Evolutionary conservation across 2,888 invertebrate genomes (phyloP).

Genomic region (Dichetophora obliterata): DNA sequence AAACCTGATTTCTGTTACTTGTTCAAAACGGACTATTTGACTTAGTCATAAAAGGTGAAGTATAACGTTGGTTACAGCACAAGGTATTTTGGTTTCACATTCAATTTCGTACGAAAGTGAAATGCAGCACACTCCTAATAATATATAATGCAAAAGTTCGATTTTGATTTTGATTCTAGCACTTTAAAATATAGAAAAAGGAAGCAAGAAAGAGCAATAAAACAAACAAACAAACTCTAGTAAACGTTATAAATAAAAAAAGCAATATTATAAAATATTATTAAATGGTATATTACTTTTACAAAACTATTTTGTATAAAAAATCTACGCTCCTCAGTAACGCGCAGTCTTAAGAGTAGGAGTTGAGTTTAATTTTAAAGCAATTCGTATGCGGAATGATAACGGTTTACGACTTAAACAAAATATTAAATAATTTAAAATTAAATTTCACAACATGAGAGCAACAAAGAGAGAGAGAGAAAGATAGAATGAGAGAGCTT

Average conservation of each 20-base stretch:
- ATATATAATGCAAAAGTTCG: too few relatives aligned
- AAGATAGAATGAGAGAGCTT: not conserved
- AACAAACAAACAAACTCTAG: not conserved
- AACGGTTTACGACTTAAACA: not conserved
- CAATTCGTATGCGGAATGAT: conserved; percentile 11
- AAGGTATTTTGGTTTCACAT: too few relatives aligned
- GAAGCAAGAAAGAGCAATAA: too few relatives aligned
- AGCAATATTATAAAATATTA: not conserved
- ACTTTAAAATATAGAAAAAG: not conserved
- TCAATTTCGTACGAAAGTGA: too few relatives aligned
- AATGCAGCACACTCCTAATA: too few relatives aligned
- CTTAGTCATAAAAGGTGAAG: too few relatives aligned
- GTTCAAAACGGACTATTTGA: too few relatives aligned
- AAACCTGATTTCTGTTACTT: too few relatives aligned
- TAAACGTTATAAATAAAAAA: not conserved
- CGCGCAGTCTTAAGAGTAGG: conserved; percentile 11
- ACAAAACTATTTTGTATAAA: not conserved
- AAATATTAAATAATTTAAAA: not conserved
- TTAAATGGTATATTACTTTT: not conserved
- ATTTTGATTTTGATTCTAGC: not conserved
- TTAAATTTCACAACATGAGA: not conserved
- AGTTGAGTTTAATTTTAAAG: conserved; percentile 1
- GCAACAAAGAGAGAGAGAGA: conserved; percentile 15
- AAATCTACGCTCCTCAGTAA: not conserved
- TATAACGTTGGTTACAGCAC: too few relatives aligned